Base-by-base conservation (phyloP, 2,888 invertebrate genomes). In the Sinodicranocentrus sp. region DNA sequence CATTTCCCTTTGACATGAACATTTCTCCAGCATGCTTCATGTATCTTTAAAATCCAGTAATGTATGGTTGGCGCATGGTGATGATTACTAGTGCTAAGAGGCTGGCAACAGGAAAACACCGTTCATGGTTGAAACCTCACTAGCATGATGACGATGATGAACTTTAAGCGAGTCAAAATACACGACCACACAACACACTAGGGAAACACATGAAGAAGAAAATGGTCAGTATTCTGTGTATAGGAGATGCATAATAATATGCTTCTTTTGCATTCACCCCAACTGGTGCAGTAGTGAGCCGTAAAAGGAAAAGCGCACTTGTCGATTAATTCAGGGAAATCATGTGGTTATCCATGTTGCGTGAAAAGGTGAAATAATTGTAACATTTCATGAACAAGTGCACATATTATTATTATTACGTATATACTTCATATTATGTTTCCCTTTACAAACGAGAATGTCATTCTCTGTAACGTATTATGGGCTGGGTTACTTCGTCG, bases 301-400 rank as follows among this genome's bases (percentile, higher is more conserved):
- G 39, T 39, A 5, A 48, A 52, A 52, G 1, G 28, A 17, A 52
- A 52, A 70, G 13, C 26, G 10, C 25, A 61, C 0, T 25, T 6
- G 28, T 21, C 21, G 13, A 54, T 15, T 13, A 5, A 13, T 6
- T 13, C 6, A 52, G 52, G 52, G n/a, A 52, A 17, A 52, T 52
- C 6, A 72, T 73, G 59, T 43, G 73, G 73, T 73, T 61, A 43
- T 15, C 52, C 48, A 21, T 61, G 63, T 63, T 63, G 52, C 59
- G 63, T 63, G 63, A 61, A 61, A 1, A 25, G 21, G 3, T 3
- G 44, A 44, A 61, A 61, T 73, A 44, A 61, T 73, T 61, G 8
- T 21, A 57, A 23, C 57, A 57, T 23, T 57, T 57, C 15, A 15
- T 2, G 57, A 19, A 33, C 33, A 33, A 33, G 10, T 10, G 10